phyloP scores from a whole-genome alignment of 2,113 vertebrate species.

The Uropsilus gracilis region DNA sequence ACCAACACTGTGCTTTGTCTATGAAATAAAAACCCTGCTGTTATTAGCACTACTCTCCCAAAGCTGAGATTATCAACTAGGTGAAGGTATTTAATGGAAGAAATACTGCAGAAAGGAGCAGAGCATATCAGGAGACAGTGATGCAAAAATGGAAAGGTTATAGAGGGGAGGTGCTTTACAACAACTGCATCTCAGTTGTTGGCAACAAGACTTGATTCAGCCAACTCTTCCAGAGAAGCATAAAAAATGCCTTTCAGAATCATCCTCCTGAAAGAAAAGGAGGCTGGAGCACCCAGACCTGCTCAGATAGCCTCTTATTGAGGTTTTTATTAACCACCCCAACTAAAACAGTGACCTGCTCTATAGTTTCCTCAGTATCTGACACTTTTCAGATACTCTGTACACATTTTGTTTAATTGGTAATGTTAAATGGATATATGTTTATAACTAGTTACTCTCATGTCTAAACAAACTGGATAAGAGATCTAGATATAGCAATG shows the following conservation, averaged over 20 bases:
- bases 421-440: neutral
- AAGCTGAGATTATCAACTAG: neutral
- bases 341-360: too few species aligned
- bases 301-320: too few species aligned
- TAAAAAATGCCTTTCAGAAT: neutral
- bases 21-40: neutral
- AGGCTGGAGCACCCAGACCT: neutral
- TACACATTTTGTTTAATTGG: neutral
- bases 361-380: neutral
- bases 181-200: neutral
- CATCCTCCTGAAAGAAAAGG: neutral
- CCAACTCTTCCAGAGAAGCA: neutral
- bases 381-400: neutral
- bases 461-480: neutral
- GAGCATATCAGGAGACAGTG: neutral
- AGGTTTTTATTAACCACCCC: too few species aligned
- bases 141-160: neutral
- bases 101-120: neutral
- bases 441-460: neutral
- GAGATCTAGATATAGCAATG: neutral
- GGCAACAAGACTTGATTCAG: neutral
- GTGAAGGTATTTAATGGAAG: neutral
- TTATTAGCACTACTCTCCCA: neutral
- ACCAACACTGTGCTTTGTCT: neutral
- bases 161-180: rapidly evolving